Conservation (phyloP, 2,888 invertebrate genomes). For the Xestia xanthographa region DNA sequence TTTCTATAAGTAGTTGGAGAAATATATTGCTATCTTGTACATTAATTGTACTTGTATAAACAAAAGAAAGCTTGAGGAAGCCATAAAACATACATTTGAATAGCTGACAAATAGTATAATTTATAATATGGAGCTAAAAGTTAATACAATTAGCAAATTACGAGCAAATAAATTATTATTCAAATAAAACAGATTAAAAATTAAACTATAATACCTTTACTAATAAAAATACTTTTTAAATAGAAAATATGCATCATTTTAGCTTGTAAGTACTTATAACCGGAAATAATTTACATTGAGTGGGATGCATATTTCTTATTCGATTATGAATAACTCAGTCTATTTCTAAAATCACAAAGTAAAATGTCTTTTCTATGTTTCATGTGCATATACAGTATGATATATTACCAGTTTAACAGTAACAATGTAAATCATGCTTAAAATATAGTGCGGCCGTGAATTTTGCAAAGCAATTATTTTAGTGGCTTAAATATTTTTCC, state of each 20-base stretch:
- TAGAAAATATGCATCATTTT: conserved; percentile 42
- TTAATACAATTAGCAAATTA: conserved; percentile 43
- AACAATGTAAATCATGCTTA: conserved; percentile 51
- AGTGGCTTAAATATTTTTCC: conserved; percentile 30
- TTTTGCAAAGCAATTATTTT: conserved; percentile 27
- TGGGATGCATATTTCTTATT: conserved; percentile 47
- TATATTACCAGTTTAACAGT: conserved; percentile 22
- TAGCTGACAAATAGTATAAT: conserved; percentile 47
- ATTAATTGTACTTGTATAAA: conserved; percentile 22
- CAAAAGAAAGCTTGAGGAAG: conserved; percentile 5
- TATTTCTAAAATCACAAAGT: conserved; percentile 49
- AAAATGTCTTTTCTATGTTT: conserved; percentile 49
- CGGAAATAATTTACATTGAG: neutral
- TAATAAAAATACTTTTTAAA: conserved; percentile 48
- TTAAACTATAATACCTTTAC: conserved; percentile 41
- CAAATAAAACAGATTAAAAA: conserved; percentile 35
- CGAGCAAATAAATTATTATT: conserved; percentile 39
- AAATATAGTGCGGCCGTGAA: conserved; percentile 13
- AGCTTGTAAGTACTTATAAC: conserved; percentile 18
- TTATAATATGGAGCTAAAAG: conserved; percentile 14
- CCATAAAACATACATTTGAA: neutral
- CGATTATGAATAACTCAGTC: conserved; percentile 16
- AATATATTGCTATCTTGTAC: neutral
- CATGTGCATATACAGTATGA: conserved; percentile 27
- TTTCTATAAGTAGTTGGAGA: neutral